Evolutionary conservation across 2,888 invertebrate species (phyloP).

Genomic region (Azorinus chamasolen): DNA sequence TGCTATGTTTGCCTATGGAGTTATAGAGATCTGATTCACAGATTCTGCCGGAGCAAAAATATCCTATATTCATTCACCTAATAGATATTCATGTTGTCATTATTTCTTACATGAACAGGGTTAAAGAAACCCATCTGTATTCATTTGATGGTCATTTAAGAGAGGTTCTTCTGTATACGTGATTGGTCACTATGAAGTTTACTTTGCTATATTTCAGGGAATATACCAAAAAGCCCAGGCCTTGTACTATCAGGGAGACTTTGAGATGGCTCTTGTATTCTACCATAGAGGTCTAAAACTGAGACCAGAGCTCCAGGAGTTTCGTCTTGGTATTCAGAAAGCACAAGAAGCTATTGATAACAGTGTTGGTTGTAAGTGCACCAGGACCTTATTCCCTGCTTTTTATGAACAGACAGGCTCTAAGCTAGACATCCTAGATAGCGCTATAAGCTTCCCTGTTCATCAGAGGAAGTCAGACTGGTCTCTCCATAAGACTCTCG

Average conservation of each 20-base stretch:
- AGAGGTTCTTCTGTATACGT: too few species aligned
- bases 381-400: slow-evolving; percentile 31
- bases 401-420: slow-evolving; percentile 6
- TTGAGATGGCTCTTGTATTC: slow-evolving; percentile 96
- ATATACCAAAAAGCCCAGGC: slow-evolving; percentile 97
- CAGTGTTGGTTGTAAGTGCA: slow-evolving; percentile 90
- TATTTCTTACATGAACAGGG: too few species aligned
- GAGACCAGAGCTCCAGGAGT: slow-evolving; percentile 93
- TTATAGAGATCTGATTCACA: too few species aligned
- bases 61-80: too few species aligned
- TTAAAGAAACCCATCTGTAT: too few species aligned
- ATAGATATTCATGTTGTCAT: too few species aligned
- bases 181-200: too few species aligned
- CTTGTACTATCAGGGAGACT: slow-evolving; percentile 96
- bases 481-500: slow-evolving; percentile 44
- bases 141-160: too few species aligned
- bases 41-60: too few species aligned
- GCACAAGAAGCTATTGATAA: slow-evolving; percentile 98
- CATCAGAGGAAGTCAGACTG: slow-evolving; percentile 51
- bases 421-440: background rate
- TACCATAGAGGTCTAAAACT: slow-evolving; percentile 95
- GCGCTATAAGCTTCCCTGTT: background rate
- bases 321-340: slow-evolving; percentile 94
- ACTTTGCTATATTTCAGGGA: slow-evolving; percentile 88
- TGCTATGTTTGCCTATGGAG: too few species aligned